Evolutionary conservation across 2,113 vertebrate genomes (phyloP), one percentile per base, ranked within the genome.

Genomic region (Prochilodus magdalenae): DNA sequence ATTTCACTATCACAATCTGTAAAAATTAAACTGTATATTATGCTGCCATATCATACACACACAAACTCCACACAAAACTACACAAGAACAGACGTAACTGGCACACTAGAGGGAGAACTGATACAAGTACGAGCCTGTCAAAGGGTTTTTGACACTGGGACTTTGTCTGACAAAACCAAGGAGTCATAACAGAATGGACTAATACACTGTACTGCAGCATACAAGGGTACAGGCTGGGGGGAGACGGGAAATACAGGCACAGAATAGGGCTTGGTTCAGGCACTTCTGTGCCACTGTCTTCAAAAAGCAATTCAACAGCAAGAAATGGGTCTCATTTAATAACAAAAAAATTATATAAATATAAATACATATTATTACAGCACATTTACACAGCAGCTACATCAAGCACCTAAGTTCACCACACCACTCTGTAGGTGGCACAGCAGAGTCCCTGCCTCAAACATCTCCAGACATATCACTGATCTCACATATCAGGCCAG

Each of bases 251-350:
- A 53, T 44, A 82, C 55, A 69, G 65, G 71, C 27, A 76, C 59
- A 26, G 26, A 20, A 47, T 26, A 79, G 80, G 84, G 73, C 84
- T 88, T 82, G 82, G 87, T 81, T 86, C 79, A 79, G 80, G 59
- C 69, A 81, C 67, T 60, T 29, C 20, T 77, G 73, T 57, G 82
- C 82, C 82, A 63, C 29, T 59, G 67, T 27, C 59, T 79, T 47
- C 62, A 24, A 62, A 49, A 36, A 51, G 36, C 5, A 13, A 63
- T 6, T 18, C 30, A 59, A 44, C 5, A 44, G 40, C 40, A 44
- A 44, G 30, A 51, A 70, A 3, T 20, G 11, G 30, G n/a, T n/a
- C n/a, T 10, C 29, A 15, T 60, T 69, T 67, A 40, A 24, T 22
- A 8, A 30, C n/a, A 33, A 57, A 5, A 26, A 27, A 65, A 20